A percentile compares a stretch with the other conserved stretches of the same genome.
These are phyloP conservation scores for Mesocentrotus franciscanus DNA, from an alignment of 53 echinoderm and acorn worm species.

Conservation along the genomic window DNA sequence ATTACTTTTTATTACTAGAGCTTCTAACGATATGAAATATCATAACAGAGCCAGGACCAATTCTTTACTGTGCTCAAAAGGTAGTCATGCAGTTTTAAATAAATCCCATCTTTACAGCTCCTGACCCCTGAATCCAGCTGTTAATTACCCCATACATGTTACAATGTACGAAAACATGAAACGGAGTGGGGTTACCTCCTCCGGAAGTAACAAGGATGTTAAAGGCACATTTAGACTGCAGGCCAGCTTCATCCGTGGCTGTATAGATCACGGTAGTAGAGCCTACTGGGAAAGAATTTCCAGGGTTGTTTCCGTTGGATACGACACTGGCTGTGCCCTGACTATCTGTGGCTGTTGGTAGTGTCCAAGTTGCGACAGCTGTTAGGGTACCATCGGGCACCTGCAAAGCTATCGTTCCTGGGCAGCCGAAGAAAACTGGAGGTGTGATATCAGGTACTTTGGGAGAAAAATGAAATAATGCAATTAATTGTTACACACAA, in stretches of 20 bases:
- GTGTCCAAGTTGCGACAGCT: conserved; percentile 2
- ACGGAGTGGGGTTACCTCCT: conserved; percentile 41
- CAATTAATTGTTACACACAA: no score
- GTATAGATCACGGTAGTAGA: conserved; percentile 67
- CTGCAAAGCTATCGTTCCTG: background rate
- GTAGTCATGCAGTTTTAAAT: no score
- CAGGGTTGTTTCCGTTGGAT: background rate
- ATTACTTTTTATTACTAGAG: no score
- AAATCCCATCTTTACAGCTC: no score
- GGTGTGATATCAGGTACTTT: background rate
- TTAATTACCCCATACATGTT: no score
- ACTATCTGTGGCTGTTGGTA: conserved; percentile 39
- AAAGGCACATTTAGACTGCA: conserved; percentile 68
- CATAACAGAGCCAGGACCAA: no score
- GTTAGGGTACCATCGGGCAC: background rate
- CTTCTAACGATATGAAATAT: no score
- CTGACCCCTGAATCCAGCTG: no score
- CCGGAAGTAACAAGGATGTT: conserved; percentile 62
- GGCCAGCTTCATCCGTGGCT: conserved; percentile 70
- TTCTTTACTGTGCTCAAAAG: no score
- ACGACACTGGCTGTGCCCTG: background rate
- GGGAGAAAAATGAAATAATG: background rate
- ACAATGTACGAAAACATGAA: no score
- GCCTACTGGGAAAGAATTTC: conserved; percentile 63
- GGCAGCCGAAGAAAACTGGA: background rate